Conservation (phyloP, 1,140 invertebrate genomes). For the Lordiphosa stackelbergi region DNA sequence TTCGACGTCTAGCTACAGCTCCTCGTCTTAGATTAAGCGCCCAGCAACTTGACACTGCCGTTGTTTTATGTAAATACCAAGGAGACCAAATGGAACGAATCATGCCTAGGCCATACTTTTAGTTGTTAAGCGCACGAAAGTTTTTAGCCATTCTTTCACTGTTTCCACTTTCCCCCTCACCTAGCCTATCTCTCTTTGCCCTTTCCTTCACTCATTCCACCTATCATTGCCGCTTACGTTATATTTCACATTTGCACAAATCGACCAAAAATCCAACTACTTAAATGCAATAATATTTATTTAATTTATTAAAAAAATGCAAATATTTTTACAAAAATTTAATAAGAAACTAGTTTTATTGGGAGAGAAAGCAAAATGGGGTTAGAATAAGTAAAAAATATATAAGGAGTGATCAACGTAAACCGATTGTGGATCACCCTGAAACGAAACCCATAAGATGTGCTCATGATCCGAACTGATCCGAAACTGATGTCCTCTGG, state of each 20-base stretch:
- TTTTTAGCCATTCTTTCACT: conserved; percentile 60
- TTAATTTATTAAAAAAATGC: conserved; percentile 74
- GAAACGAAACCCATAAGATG: too few relatives aligned
- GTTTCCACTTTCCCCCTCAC: conserved; percentile 16
- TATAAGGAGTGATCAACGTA: too few relatives aligned
- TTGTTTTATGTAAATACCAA: conserved; percentile 59
- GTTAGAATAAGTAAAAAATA: too few relatives aligned
- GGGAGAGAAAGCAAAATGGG: too few relatives aligned
- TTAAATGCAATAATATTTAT: conserved; percentile 64
- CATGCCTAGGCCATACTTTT: conserved; percentile 64
- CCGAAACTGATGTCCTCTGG: too few relatives aligned
- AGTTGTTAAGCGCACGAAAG: conserved; percentile 54
- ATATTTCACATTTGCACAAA: conserved; percentile 33
- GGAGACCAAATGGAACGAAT: conserved; percentile 71
- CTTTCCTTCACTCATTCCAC: conserved; percentile 11
- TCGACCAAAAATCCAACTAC: conserved; percentile 61
- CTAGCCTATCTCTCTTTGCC: conserved; percentile 16
- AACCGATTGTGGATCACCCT: too few relatives aligned
- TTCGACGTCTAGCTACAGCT: conserved; percentile 60
- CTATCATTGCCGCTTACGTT: conserved; percentile 1
- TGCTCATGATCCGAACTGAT: too few relatives aligned
- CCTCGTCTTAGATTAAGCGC: conserved; percentile 55
- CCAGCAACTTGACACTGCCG: conserved; percentile 25
- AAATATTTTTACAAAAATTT: conserved; percentile 47
- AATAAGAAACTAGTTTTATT: not conserved